Conservation (phyloP, 1,140 invertebrate species). For the Macrosteles quadrilineatus region DNA sequence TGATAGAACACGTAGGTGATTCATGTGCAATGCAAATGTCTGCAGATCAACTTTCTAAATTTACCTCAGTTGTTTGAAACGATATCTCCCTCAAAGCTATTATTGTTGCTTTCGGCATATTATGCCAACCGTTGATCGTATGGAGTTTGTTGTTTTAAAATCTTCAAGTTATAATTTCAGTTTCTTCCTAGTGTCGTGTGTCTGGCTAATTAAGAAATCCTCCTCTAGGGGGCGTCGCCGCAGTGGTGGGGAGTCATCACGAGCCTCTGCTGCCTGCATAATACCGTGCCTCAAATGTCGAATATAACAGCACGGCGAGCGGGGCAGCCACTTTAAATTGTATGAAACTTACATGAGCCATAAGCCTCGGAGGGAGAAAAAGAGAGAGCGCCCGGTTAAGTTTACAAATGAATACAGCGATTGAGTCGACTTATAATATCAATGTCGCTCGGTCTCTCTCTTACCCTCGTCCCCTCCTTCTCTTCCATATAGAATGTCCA, state of each 20-base stretch:
- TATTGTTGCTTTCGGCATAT: too few relatives aligned
- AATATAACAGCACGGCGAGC: slow-evolving; percentile 40
- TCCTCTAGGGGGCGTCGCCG: slow-evolving; percentile 11
- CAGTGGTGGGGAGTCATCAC: slow-evolving; percentile 15
- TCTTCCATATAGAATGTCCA: slow-evolving; percentile 69
- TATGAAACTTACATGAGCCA: slow-evolving; percentile 50
- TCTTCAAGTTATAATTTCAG: too few relatives aligned
- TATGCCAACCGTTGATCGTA: too few relatives aligned
- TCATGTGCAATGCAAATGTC: too few relatives aligned
- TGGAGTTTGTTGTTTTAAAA: too few relatives aligned
- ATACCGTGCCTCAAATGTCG: slow-evolving; percentile 41
- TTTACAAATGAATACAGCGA: slow-evolving; percentile 74
- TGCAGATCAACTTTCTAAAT: too few relatives aligned
- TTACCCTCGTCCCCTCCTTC: slow-evolving; percentile 47
- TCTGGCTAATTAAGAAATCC: slow-evolving; percentile 24
- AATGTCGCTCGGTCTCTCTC: slow-evolving; percentile 60
- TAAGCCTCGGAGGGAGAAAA: slow-evolving; percentile 40
- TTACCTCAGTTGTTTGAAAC: too few relatives aligned
- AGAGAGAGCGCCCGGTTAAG: slow-evolving; percentile 53
- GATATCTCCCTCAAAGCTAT: too few relatives aligned
- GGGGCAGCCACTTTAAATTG: slow-evolving; percentile 47
- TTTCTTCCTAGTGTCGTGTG: too few relatives aligned
- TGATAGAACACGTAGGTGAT: too few relatives aligned
- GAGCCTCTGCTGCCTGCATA: slow-evolving; percentile 38
- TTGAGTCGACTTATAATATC: slow-evolving; percentile 75